A percentile compares a stretch with the other conserved stretches of the same genome.
phyloP scores from a whole-genome alignment of 2,797 vertebrate species.

The Enteromius argenteus region DNA sequence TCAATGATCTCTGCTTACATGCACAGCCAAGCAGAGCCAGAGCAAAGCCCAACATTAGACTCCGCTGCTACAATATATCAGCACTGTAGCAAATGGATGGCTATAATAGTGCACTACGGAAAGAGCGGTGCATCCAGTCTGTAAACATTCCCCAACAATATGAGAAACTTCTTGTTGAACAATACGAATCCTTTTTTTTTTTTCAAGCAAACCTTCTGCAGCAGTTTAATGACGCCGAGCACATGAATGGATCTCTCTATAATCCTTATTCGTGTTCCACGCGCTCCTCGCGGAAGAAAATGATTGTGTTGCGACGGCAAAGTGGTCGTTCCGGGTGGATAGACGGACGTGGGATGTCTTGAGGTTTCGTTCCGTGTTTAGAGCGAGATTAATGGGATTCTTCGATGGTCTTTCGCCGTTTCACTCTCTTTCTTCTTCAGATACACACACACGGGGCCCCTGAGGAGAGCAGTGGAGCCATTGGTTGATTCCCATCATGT shows the following conservation, averaged over 20 bases:
- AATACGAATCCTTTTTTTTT: not conserved
- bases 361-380: conserved; percentile 73
- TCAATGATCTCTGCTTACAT: conserved; percentile 67
- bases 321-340: conserved; percentile 46
- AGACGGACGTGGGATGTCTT: conserved; percentile 38
- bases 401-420: conserved; percentile 78
- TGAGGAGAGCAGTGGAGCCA: conserved; percentile 88
- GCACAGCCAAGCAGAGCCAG: conserved; percentile 76
- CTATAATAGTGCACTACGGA: conserved; percentile 47
- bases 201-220: conserved; percentile 12
- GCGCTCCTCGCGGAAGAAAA: conserved; percentile 47
- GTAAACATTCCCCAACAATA: conserved; percentile 54
- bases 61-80: conserved; percentile 60
- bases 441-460: conserved; percentile 79
- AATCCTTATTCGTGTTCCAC: conserved; percentile 74
- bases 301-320: conserved; percentile 61
- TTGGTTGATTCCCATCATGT: conserved; percentile 97
- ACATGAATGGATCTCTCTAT: conserved; percentile 71
- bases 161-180: conserved; percentile 54
- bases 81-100: conserved; percentile 63
- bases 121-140: conserved; percentile 61
- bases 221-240: conserved; percentile 60
- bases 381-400: conserved; percentile 80
- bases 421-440: conserved; percentile 79
- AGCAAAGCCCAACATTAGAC: conserved; percentile 77